Conservation (phyloP, 1,140 invertebrate genomes). For the Scaptomyza graminum region DNA sequence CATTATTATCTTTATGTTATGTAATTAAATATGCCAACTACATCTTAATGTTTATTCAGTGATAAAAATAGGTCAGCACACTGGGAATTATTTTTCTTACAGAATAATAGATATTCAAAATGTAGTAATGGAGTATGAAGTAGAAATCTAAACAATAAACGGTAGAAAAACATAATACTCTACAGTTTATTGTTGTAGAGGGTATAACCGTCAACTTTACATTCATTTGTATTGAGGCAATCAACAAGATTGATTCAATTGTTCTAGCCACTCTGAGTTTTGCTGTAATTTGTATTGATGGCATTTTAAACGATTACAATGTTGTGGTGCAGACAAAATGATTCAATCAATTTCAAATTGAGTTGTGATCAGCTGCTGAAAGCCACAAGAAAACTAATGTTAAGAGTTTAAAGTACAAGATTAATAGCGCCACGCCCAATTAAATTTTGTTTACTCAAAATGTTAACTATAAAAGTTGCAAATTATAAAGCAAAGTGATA, state of each 20-base stretch:
- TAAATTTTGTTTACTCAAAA: constrained; percentile 31
- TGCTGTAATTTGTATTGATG: constrained; percentile 35
- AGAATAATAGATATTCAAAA: no score
- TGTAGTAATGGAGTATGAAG: no score
- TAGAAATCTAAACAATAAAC: no score
- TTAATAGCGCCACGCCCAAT: constrained; percentile 35
- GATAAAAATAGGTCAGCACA: constrained; percentile 12
- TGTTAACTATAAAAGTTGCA: constrained; percentile 18
- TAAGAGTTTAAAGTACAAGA: background rate
- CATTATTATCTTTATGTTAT: constrained; percentile 36
- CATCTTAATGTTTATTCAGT: constrained; percentile 6
- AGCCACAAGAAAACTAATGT: no score
- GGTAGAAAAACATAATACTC: background rate
- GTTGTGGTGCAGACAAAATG: constrained; percentile 14
- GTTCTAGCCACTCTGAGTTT: constrained; percentile 26
- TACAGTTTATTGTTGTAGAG: background rate
- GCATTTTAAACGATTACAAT: constrained; percentile 1
- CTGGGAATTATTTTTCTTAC: background rate
- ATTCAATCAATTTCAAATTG: constrained; percentile 7
- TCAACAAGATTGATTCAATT: constrained; percentile 41
- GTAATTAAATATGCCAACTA: constrained; percentile 25
- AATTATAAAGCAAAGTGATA: background rate
- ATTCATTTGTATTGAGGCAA: constrained; percentile 21
- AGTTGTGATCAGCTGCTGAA: constrained; percentile 15
- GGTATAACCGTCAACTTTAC: constrained; percentile 2